Conservation (phyloP, 1,140 invertebrate genomes). For the Dendrolimus punctatus region DNA sequence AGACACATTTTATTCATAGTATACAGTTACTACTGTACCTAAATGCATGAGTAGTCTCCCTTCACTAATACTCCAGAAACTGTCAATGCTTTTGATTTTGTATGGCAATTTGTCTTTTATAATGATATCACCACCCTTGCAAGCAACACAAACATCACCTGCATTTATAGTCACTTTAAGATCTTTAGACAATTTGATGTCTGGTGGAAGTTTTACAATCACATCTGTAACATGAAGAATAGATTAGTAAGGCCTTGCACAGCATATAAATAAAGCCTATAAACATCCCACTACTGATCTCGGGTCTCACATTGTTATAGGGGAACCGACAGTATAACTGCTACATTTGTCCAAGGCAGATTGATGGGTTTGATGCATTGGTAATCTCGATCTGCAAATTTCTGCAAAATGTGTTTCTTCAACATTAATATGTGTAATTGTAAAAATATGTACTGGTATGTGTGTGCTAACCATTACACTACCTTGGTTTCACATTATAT, state of each 20-base stretch:
- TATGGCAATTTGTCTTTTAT: slow-evolving; percentile 78
- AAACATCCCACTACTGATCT: too few species aligned
- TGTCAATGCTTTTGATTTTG: slow-evolving; percentile 82
- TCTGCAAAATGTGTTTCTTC: too few species aligned
- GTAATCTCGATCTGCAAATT: too few species aligned
- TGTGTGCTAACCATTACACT: too few species aligned
- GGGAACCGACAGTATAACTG: too few species aligned
- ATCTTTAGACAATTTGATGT: slow-evolving; percentile 76
- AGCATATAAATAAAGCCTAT: background rate
- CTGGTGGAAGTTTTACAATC: slow-evolving; percentile 76
- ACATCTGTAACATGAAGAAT: slow-evolving; percentile 70
- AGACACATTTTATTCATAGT: background rate
- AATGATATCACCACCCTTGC: slow-evolving; percentile 61
- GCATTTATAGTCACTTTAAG: slow-evolving; percentile 77
- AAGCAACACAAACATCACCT: slow-evolving; percentile 66
- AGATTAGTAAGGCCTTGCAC: slow-evolving; percentile 8
- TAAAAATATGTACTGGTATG: too few species aligned
- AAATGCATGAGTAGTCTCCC: slow-evolving; percentile 74
- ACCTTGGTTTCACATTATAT: too few species aligned
- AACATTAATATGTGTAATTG: too few species aligned
- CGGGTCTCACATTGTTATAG: too few species aligned
- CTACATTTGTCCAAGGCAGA: too few species aligned
- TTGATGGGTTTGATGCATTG: too few species aligned
- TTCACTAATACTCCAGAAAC: slow-evolving; percentile 86
- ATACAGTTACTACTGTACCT: slow-evolving; percentile 32